phyloP scores from a whole-genome alignment of 1,140 invertebrate genomes.

The Homalodisca vitripennis region DNA sequence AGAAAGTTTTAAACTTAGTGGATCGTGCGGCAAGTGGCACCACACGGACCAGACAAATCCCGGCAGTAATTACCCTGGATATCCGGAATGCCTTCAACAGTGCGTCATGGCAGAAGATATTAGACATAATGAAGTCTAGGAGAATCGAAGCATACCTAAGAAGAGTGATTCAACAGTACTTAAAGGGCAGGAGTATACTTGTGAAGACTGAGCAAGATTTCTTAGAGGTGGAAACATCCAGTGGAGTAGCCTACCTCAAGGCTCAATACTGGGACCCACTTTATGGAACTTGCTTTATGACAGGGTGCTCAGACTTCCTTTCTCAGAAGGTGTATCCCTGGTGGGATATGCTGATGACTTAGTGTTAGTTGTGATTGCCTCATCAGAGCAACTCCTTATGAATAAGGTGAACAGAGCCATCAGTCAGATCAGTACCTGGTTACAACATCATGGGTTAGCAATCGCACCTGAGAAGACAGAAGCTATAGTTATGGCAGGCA shows the following conservation, averaged over 20 bases:
- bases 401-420: background rate
- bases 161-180: background rate
- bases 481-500: background rate
- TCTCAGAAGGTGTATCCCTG: background rate
- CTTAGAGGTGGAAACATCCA: background rate
- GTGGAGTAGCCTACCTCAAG: background rate
- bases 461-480: background rate
- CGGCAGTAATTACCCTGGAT: background rate
- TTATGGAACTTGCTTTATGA: background rate
- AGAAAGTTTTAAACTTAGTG: background rate
- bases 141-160: background rate
- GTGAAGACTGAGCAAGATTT: background rate
- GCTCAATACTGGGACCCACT: too few species aligned
- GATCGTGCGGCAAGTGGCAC: background rate
- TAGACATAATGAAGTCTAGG: background rate
- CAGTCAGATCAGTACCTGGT: background rate
- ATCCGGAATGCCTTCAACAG: slow-evolving; percentile 8
- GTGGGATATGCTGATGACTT: background rate
- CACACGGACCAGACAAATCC: background rate
- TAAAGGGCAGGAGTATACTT: background rate
- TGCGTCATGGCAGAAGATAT: background rate
- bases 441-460: background rate
- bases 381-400: background rate
- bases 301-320: background rate
- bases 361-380: background rate